phyloP scores from a whole-genome alignment of 1,140 invertebrate species.

The Drosophila mauritiana region DNA sequence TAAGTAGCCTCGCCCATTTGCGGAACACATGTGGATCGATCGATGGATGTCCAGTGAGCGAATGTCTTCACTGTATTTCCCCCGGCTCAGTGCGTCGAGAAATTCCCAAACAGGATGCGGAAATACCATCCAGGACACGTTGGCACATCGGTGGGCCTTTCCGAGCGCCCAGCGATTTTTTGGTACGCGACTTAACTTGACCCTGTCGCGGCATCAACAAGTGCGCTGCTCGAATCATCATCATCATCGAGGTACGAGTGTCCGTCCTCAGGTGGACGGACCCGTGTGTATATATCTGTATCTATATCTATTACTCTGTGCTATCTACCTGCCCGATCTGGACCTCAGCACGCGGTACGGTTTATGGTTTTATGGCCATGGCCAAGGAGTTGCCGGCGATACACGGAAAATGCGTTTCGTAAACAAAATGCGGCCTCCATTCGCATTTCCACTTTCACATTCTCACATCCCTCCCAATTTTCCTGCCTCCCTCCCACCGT shows the following conservation, averaged over 20 bases:
- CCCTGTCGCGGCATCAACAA: conserved; percentile 44
- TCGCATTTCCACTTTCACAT: conserved; percentile 17
- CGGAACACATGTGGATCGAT: conserved; percentile 29
- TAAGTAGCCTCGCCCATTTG: conserved; percentile 41
- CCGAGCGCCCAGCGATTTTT: conserved; percentile 23
- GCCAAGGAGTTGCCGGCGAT: conserved; percentile 68
- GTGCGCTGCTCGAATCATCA: conserved; percentile 34
- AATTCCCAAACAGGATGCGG: conserved; percentile 40
- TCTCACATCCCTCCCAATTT: not conserved
- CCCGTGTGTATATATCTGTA: not conserved
- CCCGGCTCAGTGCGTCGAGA: conserved; percentile 30
- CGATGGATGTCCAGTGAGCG: not conserved
- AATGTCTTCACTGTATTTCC: conserved; percentile 17
- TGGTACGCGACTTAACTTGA: conserved; percentile 23
- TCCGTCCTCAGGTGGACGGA: not conserved
- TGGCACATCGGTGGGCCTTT: conserved; percentile 16
- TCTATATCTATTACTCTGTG: no score
- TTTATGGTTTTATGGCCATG: conserved; percentile 56
- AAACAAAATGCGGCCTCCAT: conserved; percentile 58
- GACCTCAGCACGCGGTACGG: conserved; percentile 34
- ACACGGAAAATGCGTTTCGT: conserved; percentile 76
- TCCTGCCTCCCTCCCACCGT: conserved; percentile 3
- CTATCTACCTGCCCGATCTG: conserved; percentile 25
- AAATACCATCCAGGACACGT: conserved; percentile 22
- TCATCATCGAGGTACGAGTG: conserved; percentile 23